Percentiles rank a stretch among this genome's conserved stretches.
phyloP scores from a whole-genome alignment of 1,140 invertebrate species.

The Scaptomyza hsui region DNA sequence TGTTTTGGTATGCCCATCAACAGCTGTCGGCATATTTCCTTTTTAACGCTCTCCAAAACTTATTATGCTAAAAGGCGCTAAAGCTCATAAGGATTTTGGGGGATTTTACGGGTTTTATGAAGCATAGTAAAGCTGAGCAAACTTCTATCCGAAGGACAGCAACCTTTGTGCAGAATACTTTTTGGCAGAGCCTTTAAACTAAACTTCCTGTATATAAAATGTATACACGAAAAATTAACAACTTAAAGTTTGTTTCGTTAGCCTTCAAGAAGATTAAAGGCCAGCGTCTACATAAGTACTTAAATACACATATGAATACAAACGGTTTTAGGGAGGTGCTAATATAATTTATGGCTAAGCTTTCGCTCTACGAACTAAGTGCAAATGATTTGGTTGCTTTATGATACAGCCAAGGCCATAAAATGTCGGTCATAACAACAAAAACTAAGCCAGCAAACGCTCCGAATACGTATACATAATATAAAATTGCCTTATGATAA shows the following conservation, averaged over 20 bases:
- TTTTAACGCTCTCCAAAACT: constrained; percentile 53
- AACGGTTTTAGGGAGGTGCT: constrained; percentile 43
- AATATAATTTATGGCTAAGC: constrained; percentile 66
- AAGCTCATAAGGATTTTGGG: constrained; percentile 52
- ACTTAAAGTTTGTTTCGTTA: neutral
- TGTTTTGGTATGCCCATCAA: constrained; percentile 56
- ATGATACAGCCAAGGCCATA: constrained; percentile 60
- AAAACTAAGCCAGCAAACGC: constrained; percentile 58
- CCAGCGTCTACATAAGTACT: constrained; percentile 4
- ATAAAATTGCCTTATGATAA: constrained; percentile 78
- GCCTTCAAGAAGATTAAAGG: neutral
- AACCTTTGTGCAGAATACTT: neutral
- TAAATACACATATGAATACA: constrained; percentile 39
- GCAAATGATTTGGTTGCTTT: constrained; percentile 67
- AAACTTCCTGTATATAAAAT: neutral
- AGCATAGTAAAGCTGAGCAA: constrained; percentile 11
- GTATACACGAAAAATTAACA: neutral
- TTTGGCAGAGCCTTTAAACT: neutral
- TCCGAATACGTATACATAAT: constrained; percentile 64
- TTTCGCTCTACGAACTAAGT: constrained; percentile 57
- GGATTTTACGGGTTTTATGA: constrained; percentile 48
- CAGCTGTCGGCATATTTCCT: constrained; percentile 69
- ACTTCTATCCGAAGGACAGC: neutral
- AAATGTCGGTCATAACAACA: constrained; percentile 51
- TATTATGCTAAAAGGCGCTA: constrained; percentile 73